Evolutionary conservation across 2,888 invertebrate genomes (phyloP).

Genomic region (Tipula lateralis): DNA sequence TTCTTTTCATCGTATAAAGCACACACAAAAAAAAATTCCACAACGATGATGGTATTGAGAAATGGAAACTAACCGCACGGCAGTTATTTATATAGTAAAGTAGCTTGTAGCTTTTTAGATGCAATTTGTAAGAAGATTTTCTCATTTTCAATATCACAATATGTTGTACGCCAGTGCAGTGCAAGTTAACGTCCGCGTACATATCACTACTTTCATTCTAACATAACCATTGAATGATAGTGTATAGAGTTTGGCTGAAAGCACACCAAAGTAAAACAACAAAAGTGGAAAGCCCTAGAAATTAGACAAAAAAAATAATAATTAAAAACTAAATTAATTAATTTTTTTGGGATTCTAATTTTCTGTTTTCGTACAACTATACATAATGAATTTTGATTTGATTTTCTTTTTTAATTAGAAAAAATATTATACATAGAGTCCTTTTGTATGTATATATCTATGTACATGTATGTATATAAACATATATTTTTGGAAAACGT

Average conservation of each 20-base stretch:
- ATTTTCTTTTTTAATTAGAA: neutral
- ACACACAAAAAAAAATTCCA: neutral
- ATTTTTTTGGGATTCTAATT: neutral
- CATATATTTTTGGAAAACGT: neutral
- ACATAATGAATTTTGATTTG: neutral
- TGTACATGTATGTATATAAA: no score
- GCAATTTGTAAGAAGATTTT: neutral
- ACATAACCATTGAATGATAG: neutral
- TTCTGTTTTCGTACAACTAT: neutral
- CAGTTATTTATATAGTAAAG: neutral
- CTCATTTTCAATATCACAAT: neutral
- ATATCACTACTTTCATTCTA: neutral
- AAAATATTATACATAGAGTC: neutral
- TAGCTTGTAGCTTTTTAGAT: neutral
- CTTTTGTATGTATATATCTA: neutral
- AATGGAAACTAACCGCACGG: neutral
- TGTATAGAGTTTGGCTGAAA: neutral
- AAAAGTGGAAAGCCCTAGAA: neutral
- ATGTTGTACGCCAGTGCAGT: neutral
- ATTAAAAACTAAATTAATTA: constrained; percentile 7
- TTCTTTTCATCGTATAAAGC: neutral
- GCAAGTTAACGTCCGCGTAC: neutral
- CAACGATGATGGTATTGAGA: neutral
- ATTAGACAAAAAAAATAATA: neutral
- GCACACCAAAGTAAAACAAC: neutral